These are phyloP conservation scores for Vireo altiloquus DNA, from an alignment of 2,113 vertebrate species.

Conservation along the genomic window DNA sequence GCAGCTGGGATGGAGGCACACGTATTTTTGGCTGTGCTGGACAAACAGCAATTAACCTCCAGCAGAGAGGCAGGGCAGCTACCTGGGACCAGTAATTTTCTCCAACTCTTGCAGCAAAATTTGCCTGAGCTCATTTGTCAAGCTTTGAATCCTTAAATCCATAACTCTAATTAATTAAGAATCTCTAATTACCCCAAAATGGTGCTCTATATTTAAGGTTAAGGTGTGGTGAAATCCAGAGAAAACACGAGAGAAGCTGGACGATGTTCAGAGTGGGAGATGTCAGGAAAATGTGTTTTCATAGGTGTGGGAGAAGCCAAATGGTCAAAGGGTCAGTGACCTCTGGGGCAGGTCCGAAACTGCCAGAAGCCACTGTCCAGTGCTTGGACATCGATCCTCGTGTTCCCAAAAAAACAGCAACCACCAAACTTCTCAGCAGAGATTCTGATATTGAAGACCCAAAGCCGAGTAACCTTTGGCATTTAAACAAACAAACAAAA, in stretches of 20 bases:
- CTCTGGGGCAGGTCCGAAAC: not conserved
- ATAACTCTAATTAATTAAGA: conserved; percentile 35
- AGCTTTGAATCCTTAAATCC: conserved; percentile 34
- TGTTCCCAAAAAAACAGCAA: not conserved
- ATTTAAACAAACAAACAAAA: not conserved
- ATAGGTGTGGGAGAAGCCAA: not conserved
- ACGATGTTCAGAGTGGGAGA: not conserved
- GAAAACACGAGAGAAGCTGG: not conserved
- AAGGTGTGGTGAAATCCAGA: conserved; percentile 30
- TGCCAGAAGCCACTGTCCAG: not conserved
- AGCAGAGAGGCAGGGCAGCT: not conserved
- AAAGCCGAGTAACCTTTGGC: not conserved
- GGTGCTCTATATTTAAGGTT: conserved; percentile 5
- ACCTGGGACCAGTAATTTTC: conserved; percentile 12
- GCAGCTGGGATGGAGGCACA: not conserved
- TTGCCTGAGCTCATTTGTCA: conserved; percentile 35
- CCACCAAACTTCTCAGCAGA: not conserved
- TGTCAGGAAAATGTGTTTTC: not conserved
- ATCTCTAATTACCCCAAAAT: conserved; percentile 9
- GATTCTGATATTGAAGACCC: not conserved
- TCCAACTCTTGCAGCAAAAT: not conserved
- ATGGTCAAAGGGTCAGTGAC: not conserved
- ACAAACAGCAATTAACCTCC: not conserved
- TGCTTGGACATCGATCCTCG: not conserved
- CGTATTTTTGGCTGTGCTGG: not conserved